Base-by-base conservation (phyloP, 2,888 invertebrate species). In the Folsomia candida region DNA sequence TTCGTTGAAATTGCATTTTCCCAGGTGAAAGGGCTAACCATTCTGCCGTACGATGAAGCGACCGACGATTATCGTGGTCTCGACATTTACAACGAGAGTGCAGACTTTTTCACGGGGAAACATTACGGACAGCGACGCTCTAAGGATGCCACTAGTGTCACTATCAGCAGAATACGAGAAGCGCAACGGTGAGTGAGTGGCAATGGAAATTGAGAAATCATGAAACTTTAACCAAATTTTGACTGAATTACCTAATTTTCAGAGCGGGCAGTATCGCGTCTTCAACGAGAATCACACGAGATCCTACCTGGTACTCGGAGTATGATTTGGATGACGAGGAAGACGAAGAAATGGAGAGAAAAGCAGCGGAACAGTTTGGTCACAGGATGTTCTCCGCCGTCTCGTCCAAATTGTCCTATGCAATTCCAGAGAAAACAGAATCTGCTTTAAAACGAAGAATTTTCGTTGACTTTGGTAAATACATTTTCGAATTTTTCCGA, bases 401-500 rank as follows among this genome's bases (percentile, higher is more conserved):
- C 9, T 4, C 4, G 4, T 4, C 24, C 60, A n/a, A 20, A 14
- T 6, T 24, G 24, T 9, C 6, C 4, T 24, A 25, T 6, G 18
- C 20, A 25, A 60, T 60, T 27, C 60, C 60, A n/a, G 4, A 4
- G 26, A 60, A 60, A 25, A 60, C 60, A 24, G n/a, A 60, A n/a
- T 22, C 3, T 6, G 60, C 60, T 20, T 24, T 60, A 6, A n/a
- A 9, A 9, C 14, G 60, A 24, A 22, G 24, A 60, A 60, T 60
- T 24, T 60, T 60, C 25, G 60, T 60, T 22, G 60, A 60, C 25
- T 60, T 24, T 60, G 60, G 60, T 60, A 60, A 60, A 18, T 60
- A 22, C 6, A 54, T 37, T 37, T 4, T 6, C 54, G n/a, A 4
- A 18, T 6, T 54, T 54, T 54, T 6, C 18, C 6, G 20, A 54